phyloP scores from a whole-genome alignment of 2,888 invertebrate species.

The Drosophila greeni region DNA sequence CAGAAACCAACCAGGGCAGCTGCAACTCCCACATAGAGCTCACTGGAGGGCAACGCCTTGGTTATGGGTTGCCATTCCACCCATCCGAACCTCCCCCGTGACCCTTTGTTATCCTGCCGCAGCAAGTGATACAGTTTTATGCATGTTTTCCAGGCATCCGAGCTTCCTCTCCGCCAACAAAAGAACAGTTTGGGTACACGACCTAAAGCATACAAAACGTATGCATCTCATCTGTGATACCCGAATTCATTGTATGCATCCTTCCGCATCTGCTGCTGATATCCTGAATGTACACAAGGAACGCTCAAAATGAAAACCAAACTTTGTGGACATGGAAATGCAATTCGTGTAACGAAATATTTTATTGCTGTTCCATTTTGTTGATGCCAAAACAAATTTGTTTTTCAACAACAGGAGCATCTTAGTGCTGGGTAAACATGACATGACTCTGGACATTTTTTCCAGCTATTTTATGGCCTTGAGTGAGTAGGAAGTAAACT shows the following conservation, averaged over 20 bases:
- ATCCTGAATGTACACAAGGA: slow-evolving; percentile 9
- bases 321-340: slow-evolving; percentile 50
- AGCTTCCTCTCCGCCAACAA: slow-evolving; percentile 46
- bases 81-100: slow-evolving; percentile 1
- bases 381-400: slow-evolving; percentile 16
- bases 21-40: slow-evolving; percentile 43
- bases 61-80: slow-evolving; percentile 24
- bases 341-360: slow-evolving; percentile 40
- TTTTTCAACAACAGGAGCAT: not conserved
- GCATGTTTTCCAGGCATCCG: slow-evolving; percentile 57
- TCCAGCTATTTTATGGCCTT: not conserved
- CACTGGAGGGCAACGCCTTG: slow-evolving; percentile 53
- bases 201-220: slow-evolving; percentile 5
- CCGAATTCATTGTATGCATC: slow-evolving; percentile 9
- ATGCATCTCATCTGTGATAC: slow-evolving; percentile 14
- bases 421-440: not conserved
- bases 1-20: slow-evolving; percentile 29
- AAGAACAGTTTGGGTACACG: slow-evolving; percentile 26
- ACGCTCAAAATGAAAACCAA: slow-evolving; percentile 35
- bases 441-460: slow-evolving; percentile 2
- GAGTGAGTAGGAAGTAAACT: not conserved
- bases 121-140: slow-evolving; percentile 64
- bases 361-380: slow-evolving; percentile 21
- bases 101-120: slow-evolving; percentile 19
- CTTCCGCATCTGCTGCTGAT: slow-evolving; percentile 22